A percentile compares a stretch with the other conserved stretches of the same genome.
phyloP scores from a whole-genome alignment of 2,888 invertebrate species.

The Polyploca ridens region DNA sequence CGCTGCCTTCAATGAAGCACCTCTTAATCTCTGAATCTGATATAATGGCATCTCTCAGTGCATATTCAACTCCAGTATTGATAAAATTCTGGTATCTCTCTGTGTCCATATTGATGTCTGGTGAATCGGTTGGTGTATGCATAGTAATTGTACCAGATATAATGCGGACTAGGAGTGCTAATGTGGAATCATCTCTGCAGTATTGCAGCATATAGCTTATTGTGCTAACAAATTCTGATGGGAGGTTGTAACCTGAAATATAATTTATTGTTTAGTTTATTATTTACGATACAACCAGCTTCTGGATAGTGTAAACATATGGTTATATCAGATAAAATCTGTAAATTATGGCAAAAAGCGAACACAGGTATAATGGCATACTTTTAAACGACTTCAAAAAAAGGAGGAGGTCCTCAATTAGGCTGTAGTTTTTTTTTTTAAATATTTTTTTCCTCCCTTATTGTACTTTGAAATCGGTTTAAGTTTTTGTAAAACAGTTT shows the following conservation, averaged over 20 bases:
- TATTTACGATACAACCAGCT: background rate
- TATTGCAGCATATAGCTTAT: slow-evolving; percentile 85
- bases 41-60: slow-evolving; percentile 67
- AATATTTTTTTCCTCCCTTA: too few species aligned
- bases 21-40: slow-evolving; percentile 69
- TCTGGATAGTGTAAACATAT: too few species aligned
- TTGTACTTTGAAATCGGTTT: too few species aligned
- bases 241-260: slow-evolving; percentile 83
- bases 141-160: slow-evolving; percentile 84
- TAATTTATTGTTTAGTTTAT: background rate
- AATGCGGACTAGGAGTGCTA: slow-evolving; percentile 86
- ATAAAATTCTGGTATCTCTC: slow-evolving; percentile 71
- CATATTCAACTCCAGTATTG: slow-evolving; percentile 72
- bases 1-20: slow-evolving; percentile 57
- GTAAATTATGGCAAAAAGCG: too few species aligned
- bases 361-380: too few species aligned
- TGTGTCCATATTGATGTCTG: slow-evolving; percentile 64
- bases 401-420: too few species aligned
- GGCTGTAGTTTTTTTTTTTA: too few species aligned
- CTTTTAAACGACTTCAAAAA: too few species aligned
- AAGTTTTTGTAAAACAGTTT: too few species aligned
- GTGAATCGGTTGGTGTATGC: slow-evolving; percentile 68
- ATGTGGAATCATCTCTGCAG: slow-evolving; percentile 82
- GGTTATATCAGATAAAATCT: too few species aligned
- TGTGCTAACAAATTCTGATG: slow-evolving; percentile 85